A percentile compares a stretch with the other conserved stretches of the same genome.
phyloP scores from a whole-genome alignment of 1,140 invertebrate genomes.

The Phthorimaea operculella region DNA sequence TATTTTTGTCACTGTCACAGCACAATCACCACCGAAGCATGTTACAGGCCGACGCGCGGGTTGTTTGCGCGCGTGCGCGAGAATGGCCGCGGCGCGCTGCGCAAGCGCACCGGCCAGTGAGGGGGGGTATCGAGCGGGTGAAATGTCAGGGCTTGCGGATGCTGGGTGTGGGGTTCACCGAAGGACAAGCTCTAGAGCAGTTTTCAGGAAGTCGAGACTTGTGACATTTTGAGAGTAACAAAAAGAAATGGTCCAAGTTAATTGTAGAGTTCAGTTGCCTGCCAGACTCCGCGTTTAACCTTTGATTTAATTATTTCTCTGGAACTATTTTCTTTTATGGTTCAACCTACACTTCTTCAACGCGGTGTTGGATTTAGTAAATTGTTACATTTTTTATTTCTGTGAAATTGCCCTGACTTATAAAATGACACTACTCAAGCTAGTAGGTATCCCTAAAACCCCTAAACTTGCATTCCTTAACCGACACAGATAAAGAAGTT shows the following conservation, averaged over 20 bases:
- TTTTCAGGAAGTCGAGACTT: too few relatives aligned
- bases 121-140: constrained; percentile 28
- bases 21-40: constrained; percentile 55
- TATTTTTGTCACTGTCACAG: constrained; percentile 29
- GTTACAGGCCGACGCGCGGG: constrained; percentile 38
- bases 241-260: not conserved
- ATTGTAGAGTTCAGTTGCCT: not conserved
- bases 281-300: not conserved
- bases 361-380: too few relatives aligned
- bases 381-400: too few relatives aligned
- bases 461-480: too few relatives aligned
- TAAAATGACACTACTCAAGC: too few relatives aligned
- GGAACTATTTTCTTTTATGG: too few relatives aligned
- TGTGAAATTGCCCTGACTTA: too few relatives aligned
- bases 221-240: not conserved
- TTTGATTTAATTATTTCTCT: too few relatives aligned
- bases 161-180: not conserved
- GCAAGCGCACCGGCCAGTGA: constrained; percentile 12
- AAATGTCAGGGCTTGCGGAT: constrained; percentile 48
- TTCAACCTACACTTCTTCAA: too few relatives aligned
- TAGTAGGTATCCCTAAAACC: too few relatives aligned
- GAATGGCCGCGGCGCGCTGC: constrained; percentile 25
- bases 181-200: too few relatives aligned
- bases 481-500: too few relatives aligned
- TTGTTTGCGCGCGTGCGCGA: constrained; percentile 45